A percentile compares a stretch with the other conserved stretches of the same genome.
Conservation (phyloP, 2,888 invertebrate genomes). For the Amorpha juglandis region DNA sequence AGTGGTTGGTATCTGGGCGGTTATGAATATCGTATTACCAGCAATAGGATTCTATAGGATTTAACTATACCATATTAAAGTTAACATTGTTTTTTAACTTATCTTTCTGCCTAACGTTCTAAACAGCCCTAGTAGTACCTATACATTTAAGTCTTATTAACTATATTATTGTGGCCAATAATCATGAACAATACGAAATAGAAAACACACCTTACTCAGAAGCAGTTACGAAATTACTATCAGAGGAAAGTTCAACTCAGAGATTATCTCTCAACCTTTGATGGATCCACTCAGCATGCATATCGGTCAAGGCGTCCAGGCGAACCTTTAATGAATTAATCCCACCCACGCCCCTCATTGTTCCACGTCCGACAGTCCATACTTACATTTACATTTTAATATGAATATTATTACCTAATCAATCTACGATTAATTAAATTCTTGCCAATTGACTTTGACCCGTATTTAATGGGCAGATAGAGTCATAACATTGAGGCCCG, state of each 20-base stretch:
- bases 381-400: slow-evolving; percentile 71
- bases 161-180: background rate
- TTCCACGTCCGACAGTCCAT: slow-evolving; percentile 75
- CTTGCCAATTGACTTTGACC: slow-evolving; percentile 31
- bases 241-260: slow-evolving; percentile 3
- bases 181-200: background rate
- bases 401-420: slow-evolving; percentile 61
- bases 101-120: no score
- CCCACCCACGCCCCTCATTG: slow-evolving; percentile 79
- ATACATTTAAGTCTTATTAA: no score
- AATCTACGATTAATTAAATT: slow-evolving; percentile 19
- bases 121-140: no score
- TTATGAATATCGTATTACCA: no score
- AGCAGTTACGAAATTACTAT: slow-evolving; percentile 20
- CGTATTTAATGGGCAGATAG: slow-evolving; percentile 35
- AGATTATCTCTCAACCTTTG: slow-evolving; percentile 35
- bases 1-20: no score
- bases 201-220: background rate
- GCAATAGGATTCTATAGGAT: no score
- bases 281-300: slow-evolving; percentile 59
- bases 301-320: slow-evolving; percentile 82
- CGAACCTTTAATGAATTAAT: slow-evolving; percentile 74
- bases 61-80: no score
- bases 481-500: slow-evolving; percentile 19
- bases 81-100: no score